A percentile compares a stretch with the other conserved stretches of the same genome.
These are phyloP conservation scores for Trichogramma pretiosum DNA, from an alignment of 1,140 invertebrate genomes.

Conservation along the genomic window DNA sequence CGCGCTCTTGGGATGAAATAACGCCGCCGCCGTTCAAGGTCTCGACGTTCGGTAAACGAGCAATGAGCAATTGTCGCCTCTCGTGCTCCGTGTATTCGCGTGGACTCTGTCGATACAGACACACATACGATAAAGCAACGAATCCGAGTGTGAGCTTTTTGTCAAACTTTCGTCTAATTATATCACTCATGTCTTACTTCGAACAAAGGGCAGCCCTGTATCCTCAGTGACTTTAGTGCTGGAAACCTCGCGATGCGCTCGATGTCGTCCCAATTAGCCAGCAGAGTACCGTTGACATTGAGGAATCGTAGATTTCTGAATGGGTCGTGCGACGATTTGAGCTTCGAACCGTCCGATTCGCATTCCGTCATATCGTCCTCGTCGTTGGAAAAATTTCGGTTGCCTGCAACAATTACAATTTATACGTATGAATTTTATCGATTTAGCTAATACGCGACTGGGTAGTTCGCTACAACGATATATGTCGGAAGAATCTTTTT, in stretches of 20 bases:
- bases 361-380: conserved; percentile 38
- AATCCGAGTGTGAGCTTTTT: not conserved
- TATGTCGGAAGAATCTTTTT: no score
- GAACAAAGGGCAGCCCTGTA: conserved; percentile 55
- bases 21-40: conserved; percentile 81
- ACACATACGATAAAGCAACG: no score
- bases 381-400: conserved; percentile 28
- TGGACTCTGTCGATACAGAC: conserved; percentile 55
- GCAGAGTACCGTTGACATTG: conserved; percentile 73
- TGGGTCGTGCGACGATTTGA: conserved; percentile 46
- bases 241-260: conserved; percentile 75
- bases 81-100: conserved; percentile 81
- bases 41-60: conserved; percentile 73
- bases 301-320: conserved; percentile 66
- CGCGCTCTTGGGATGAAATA: conserved; percentile 73
- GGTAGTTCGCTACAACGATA: no score
- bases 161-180: not conserved
- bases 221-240: conserved; percentile 68
- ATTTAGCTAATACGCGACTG: no score
- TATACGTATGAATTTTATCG: no score
- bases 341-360: conserved; percentile 35
- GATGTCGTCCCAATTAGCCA: conserved; percentile 80
- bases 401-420: conserved; percentile 17
- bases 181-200: conserved; percentile 29
- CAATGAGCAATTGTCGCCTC: conserved; percentile 74